Conservation (phyloP, 2,113 vertebrate species). For the Crotalus helleri region DNA sequence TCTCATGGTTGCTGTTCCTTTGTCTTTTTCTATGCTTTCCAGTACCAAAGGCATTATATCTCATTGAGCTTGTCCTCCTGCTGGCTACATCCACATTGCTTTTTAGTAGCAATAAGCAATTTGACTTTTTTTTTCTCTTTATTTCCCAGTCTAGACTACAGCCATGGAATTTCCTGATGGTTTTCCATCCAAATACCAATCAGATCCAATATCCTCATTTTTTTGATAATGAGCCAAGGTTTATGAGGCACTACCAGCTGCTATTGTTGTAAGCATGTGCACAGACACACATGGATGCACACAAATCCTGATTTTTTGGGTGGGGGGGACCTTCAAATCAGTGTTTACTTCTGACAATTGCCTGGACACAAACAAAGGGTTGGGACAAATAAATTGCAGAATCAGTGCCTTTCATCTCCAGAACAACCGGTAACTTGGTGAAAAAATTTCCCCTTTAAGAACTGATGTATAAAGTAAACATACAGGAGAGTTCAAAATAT, state of each 20-base stretch:
- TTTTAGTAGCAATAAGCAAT: neutral
- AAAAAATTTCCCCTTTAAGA: neutral
- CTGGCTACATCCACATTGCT: neutral
- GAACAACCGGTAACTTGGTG: neutral
- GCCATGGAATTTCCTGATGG: neutral
- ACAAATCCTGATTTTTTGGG: neutral
- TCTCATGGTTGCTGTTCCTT: neutral
- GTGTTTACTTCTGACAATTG: neutral
- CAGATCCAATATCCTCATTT: neutral
- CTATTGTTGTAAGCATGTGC: neutral
- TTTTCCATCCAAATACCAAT: neutral
- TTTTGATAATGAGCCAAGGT: neutral
- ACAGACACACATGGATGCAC: neutral
- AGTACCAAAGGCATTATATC: neutral
- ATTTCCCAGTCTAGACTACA: neutral
- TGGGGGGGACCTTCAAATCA: neutral
- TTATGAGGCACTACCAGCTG: neutral
- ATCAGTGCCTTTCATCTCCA: neutral
- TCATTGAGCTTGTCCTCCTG: neutral
- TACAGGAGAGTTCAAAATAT: neutral
- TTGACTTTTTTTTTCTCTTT: neutral
- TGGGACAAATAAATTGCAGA: neutral
- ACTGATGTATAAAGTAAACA: neutral
- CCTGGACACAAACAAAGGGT: neutral
- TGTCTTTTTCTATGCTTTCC: neutral